Evolutionary conservation across 2,797 vertebrate genomes (phyloP).

Genomic region (Ciconia nigra): DNA sequence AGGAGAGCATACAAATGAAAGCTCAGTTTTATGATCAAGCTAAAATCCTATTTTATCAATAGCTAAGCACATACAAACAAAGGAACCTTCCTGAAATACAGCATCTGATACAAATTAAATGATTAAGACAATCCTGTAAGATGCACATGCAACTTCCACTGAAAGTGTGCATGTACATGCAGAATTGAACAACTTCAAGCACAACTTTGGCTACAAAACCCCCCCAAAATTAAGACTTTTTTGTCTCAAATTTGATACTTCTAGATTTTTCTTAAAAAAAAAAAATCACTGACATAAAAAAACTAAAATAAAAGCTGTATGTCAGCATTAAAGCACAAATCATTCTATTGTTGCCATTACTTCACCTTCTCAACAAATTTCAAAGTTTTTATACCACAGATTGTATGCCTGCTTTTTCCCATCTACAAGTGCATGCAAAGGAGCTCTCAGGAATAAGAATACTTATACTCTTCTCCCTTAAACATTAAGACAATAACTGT

Average conservation of each 20-base stretch:
- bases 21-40: neutral
- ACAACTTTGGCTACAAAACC: neutral
- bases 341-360: neutral
- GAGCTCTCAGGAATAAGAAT: neutral
- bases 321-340: neutral
- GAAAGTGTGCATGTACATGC: rapidly evolving
- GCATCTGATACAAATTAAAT: neutral
- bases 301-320: neutral
- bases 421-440: neutral
- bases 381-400: neutral
- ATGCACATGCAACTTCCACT: neutral
- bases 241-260: neutral
- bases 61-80: neutral
- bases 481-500: neutral
- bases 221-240: neutral
- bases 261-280: neutral
- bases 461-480: neutral
- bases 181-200: neutral
- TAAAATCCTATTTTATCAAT: neutral
- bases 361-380: neutral
- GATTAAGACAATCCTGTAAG: neutral
- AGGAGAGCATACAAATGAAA: neutral
- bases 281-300: neutral
- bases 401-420: neutral
- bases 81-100: neutral